Conservation (phyloP, 2,113 vertebrate genomes). For the Embiotoca jacksoni region DNA sequence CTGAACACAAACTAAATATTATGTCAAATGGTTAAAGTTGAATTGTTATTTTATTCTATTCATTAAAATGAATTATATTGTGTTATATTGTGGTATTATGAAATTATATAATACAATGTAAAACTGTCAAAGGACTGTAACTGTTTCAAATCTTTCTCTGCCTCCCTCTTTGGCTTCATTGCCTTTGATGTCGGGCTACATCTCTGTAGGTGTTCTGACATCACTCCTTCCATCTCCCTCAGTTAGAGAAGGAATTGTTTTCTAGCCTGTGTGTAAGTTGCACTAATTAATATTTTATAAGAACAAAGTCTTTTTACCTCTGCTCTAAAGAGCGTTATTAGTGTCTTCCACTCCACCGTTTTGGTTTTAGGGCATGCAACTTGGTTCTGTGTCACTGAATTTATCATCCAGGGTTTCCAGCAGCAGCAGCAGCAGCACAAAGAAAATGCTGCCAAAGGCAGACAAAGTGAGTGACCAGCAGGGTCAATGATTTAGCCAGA, state of each 20-base stretch:
- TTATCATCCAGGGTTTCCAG: not conserved
- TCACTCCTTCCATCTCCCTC: not conserved
- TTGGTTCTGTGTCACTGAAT: not conserved
- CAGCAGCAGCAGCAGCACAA: not conserved
- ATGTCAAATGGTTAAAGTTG: too few species aligned
- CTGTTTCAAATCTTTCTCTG: not conserved
- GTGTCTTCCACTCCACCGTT: not conserved
- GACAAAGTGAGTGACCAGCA: not conserved
- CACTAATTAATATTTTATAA: not conserved
- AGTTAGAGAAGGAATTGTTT: too few species aligned
- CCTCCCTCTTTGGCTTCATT: not conserved
- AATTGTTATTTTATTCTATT: too few species aligned
- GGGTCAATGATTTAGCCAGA: not conserved
- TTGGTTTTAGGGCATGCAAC: not conserved
- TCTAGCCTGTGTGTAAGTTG: not conserved
- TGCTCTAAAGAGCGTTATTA: not conserved
- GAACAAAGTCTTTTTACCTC: not conserved
- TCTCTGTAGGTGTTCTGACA: not conserved
- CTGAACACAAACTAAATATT: too few species aligned
- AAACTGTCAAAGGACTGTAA: too few species aligned
- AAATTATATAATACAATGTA: too few species aligned
- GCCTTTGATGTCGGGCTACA: not conserved
- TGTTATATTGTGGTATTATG: too few species aligned
- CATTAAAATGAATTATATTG: too few species aligned
- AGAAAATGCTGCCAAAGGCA: not conserved